A percentile compares a stretch with the other conserved stretches of the same genome.
phyloP scores from a whole-genome alignment of 2,888 invertebrate species.

The Stomorhina lunata region DNA sequence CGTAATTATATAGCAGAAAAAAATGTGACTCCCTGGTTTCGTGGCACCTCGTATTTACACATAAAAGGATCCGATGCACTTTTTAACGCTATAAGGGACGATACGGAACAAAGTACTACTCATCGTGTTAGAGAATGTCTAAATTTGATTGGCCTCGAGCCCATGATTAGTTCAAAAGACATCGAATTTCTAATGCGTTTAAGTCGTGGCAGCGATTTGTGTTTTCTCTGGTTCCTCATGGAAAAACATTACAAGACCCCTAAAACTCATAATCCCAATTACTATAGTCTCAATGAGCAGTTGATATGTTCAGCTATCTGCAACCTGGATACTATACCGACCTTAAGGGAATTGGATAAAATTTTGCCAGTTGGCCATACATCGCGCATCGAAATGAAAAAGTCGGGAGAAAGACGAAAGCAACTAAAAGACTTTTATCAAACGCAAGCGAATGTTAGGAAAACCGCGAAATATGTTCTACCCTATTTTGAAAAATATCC shows the following conservation, averaged over 20 bases:
- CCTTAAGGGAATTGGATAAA: slow-evolving; percentile 74
- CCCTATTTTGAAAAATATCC: slow-evolving; percentile 70
- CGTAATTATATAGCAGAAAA: too few species aligned
- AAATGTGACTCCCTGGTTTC: slow-evolving; percentile 74
- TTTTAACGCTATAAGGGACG: slow-evolving; percentile 70
- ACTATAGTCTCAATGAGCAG: slow-evolving; percentile 75
- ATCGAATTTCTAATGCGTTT: slow-evolving; percentile 69
- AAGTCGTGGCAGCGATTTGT: slow-evolving; percentile 76
- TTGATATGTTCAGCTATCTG: slow-evolving; percentile 75
- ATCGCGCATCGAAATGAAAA: slow-evolving; percentile 46
- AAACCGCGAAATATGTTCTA: slow-evolving; percentile 10
- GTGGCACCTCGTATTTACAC: slow-evolving; percentile 73
- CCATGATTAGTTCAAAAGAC: slow-evolving; percentile 64
- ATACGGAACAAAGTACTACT: slow-evolving; percentile 72
- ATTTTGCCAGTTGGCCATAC: slow-evolving; percentile 72
- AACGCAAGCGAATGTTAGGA: not conserved
- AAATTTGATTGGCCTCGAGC: slow-evolving; percentile 72
- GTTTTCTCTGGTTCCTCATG: slow-evolving; percentile 78
- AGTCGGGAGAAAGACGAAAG: not conserved
- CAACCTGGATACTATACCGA: slow-evolving; percentile 76
- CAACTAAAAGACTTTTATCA: not conserved
- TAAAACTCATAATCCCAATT: not conserved
- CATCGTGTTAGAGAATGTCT: slow-evolving; percentile 69
- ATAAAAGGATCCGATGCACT: slow-evolving; percentile 69
- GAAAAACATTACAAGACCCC: slow-evolving; percentile 73